A percentile compares a stretch with the other conserved stretches of the same genome.
Evolutionary conservation across 2,888 invertebrate species (phyloP).

Genomic region (Amorpha juglandis): DNA sequence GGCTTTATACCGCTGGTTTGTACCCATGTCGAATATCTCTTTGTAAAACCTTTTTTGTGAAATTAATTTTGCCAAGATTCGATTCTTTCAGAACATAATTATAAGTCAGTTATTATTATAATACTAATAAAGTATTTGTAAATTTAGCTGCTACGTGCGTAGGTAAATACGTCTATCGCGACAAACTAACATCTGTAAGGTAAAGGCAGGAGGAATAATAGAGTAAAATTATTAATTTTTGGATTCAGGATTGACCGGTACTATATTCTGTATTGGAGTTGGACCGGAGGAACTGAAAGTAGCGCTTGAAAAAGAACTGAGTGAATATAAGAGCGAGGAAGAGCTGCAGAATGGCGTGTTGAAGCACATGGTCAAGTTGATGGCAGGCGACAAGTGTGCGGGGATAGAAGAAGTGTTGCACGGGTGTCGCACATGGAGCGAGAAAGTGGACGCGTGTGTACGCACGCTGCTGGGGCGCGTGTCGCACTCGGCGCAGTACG

Average conservation of each 20-base stretch:
- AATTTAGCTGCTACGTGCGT: no score
- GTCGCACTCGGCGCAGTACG: constrained; percentile 60
- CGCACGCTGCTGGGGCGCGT: constrained; percentile 52
- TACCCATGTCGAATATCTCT: no score
- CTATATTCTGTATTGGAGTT: constrained; percentile 61
- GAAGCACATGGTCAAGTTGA: constrained; percentile 56
- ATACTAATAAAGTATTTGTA: no score
- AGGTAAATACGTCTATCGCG: no score
- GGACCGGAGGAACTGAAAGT: constrained; percentile 51
- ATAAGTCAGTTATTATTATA: no score
- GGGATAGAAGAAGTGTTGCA: constrained; percentile 36
- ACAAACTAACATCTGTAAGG: no score
- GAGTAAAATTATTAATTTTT: no score
- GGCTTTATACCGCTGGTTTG: no score
- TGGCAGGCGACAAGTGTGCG: constrained; percentile 38
- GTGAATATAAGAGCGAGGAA: constrained; percentile 44
- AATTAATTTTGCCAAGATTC: no score
- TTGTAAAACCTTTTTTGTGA: no score
- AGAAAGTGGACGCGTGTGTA: constrained; percentile 50
- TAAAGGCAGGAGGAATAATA: no score
- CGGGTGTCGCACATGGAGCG: constrained; percentile 41
- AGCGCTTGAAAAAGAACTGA: constrained; percentile 47
- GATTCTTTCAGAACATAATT: no score
- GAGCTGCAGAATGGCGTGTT: constrained; percentile 54
- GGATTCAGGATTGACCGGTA: constrained; percentile 56